A percentile compares a stretch with the other conserved stretches of the same genome.
phyloP scores from a whole-genome alignment of 2,888 invertebrate species.

The Synergus laeviventris region DNA sequence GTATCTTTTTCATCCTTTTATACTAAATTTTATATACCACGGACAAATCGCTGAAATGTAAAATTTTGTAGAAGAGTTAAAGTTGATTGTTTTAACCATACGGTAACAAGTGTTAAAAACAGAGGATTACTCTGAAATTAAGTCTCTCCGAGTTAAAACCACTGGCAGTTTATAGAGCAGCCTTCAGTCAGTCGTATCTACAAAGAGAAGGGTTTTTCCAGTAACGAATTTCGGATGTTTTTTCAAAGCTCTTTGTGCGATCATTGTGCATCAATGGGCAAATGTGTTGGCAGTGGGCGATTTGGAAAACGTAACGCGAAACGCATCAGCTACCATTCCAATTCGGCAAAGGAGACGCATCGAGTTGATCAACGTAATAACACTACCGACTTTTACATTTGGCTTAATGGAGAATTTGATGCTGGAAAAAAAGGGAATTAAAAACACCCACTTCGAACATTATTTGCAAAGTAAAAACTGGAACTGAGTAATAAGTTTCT shows the following conservation, averaged over 20 bases:
- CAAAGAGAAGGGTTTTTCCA: conserved; percentile 6
- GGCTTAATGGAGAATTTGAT: conserved; percentile 34
- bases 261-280: conserved; percentile 37
- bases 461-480: conserved; percentile 19
- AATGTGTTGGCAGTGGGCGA: conserved; percentile 11
- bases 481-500: conserved; percentile 18
- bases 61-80: no score
- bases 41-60: no score
- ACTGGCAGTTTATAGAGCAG: background rate
- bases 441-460: conserved; percentile 26
- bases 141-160: background rate
- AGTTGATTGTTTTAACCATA: no score
- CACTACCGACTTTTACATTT: conserved; percentile 38
- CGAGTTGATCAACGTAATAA: conserved; percentile 39
- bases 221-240: conserved; percentile 45
- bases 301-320: conserved; percentile 35
- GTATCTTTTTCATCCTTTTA: no score
- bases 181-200: conserved; percentile 27
- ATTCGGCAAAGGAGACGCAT: conserved; percentile 37
- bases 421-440: background rate
- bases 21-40: no score
- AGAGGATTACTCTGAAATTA: conserved; percentile 12
- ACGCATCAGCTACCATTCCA: conserved; percentile 30
- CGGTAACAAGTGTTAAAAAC: background rate
- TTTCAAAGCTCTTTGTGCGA: conserved; percentile 44